phyloP scores from a whole-genome alignment of 2,888 invertebrate species.

The Euplagia quadripunctaria region DNA sequence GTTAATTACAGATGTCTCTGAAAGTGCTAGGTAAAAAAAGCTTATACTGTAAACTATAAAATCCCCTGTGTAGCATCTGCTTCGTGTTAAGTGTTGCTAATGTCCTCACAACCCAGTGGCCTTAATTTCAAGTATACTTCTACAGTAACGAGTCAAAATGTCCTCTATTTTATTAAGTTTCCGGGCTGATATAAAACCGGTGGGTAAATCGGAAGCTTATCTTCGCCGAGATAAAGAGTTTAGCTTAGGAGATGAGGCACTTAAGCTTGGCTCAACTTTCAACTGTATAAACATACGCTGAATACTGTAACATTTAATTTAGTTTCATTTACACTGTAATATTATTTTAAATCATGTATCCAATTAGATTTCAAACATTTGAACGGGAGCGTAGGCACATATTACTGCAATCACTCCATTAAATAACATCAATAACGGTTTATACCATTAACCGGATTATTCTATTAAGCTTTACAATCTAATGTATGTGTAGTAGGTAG shows the following conservation, averaged over 20 bases:
- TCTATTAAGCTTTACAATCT: not conserved
- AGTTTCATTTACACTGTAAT: not conserved
- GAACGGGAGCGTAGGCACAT: not conserved
- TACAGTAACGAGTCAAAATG: conserved; percentile 29
- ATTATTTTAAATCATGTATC: not conserved
- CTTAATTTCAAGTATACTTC: conserved; percentile 49
- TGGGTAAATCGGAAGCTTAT: conserved; percentile 13
- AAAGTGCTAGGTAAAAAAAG: conserved; percentile 26
- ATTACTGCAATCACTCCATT: not conserved
- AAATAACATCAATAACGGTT: not conserved
- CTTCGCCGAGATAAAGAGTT: conserved; percentile 12
- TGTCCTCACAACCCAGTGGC: conserved; percentile 49
- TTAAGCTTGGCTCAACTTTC: not conserved
- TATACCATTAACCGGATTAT: not conserved
- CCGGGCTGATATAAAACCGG: conserved; percentile 5
- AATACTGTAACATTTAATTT: not conserved
- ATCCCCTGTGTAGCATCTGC: conserved; percentile 38
- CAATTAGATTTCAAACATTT: not conserved
- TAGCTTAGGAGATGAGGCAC: conserved; percentile 6
- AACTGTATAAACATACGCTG: not conserved
- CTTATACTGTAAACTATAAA: conserved; percentile 22
- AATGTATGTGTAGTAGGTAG: not conserved
- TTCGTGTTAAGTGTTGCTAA: conserved; percentile 44
- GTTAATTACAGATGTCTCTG: not conserved
- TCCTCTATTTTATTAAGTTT: conserved; percentile 26